Evolutionary conservation across 2,888 invertebrate species (phyloP).

Genomic region (Dasysyrphus albostriatus): DNA sequence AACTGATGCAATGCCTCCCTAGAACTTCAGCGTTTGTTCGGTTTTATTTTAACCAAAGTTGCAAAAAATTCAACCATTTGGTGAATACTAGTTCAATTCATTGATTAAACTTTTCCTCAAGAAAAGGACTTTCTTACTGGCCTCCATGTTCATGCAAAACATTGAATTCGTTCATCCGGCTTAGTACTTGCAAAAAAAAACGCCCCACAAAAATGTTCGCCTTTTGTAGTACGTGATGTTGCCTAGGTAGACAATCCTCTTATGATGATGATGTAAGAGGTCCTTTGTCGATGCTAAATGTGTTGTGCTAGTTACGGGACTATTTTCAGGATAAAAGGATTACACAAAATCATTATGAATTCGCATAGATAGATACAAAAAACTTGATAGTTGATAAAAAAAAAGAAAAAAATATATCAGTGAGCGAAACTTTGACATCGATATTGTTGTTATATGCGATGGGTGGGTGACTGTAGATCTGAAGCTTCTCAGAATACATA

Average conservation of each 20-base stretch:
- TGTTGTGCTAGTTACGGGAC: slow-evolving; percentile 40
- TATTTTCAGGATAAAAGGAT: slow-evolving; percentile 20
- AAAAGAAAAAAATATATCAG: background rate
- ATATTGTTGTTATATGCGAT: background rate
- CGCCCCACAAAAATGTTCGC: background rate
- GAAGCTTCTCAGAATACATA: background rate
- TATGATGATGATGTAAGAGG: background rate
- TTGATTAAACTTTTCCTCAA: too few relatives aligned
- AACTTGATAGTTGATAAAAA: background rate
- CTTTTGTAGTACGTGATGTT: too few relatives aligned
- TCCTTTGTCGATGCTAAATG: slow-evolving; percentile 37
- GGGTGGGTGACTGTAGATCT: background rate
- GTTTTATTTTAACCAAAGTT: too few relatives aligned
- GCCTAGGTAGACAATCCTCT: background rate
- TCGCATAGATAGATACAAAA: background rate
- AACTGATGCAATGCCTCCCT: too few relatives aligned
- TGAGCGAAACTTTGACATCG: slow-evolving; percentile 7
- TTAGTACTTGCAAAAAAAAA: background rate
- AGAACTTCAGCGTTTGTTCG: too few relatives aligned
- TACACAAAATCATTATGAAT: slow-evolving; percentile 9
- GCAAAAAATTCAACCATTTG: too few relatives aligned
- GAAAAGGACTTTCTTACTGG: too few relatives aligned
- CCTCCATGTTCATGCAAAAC: too few relatives aligned
- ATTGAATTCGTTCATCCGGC: too few relatives aligned
- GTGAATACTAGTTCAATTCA: too few relatives aligned